Evolutionary conservation across 2,797 vertebrate species (phyloP), one percentile per base, ranked within the genome.

Genomic region (Falco berigora): DNA sequence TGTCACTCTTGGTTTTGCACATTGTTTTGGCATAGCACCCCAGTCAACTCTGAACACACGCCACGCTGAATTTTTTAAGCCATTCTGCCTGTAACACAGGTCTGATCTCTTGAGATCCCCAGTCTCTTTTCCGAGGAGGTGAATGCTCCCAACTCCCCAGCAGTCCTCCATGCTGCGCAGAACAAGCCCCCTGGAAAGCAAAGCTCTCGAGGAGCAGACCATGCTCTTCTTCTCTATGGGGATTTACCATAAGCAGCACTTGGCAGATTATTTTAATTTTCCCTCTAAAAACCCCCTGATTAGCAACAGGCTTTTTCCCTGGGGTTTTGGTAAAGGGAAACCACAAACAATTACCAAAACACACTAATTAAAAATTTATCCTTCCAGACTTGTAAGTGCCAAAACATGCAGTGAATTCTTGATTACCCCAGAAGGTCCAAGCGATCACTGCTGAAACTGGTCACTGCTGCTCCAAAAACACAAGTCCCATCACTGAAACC

Each of bases 321-420:
- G 10, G 25, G 71, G 72, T 78, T 95, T 88, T 81, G 86, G 91
- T 88, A 88, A 89, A 83, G 40, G 23, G 64, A 92, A 92, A 66
- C 88, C 68, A 96, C 73, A 90, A 92, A 90, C 59, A 94, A 94
- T 92, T 88, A 93, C 81, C 86, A 94, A 94, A 96, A 91, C 28
- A 87, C 21, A 34, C 34, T 42, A 75, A 92, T 95, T 71, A 94
- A 95, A 92, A 92, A 93, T 75, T 53, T 77, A 93, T 72, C 74
- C 27, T 77, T 91, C 53, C 58, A 80, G 66, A 67, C 24, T 64
- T 30, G 1, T 12, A 18, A 85, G 53, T 83, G 78, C 56, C 93
- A 94, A 88, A 92, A 89, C 32, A 83, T n/a, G 55, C 20, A 22
- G 68, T 16, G 49, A 92, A 87, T 89, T 83, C 69, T 40, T 83